A percentile compares a stretch with the other conserved stretches of the same genome.
Conservation (phyloP, 2,797 vertebrate genomes). For the Pitangus sulphuratus region DNA sequence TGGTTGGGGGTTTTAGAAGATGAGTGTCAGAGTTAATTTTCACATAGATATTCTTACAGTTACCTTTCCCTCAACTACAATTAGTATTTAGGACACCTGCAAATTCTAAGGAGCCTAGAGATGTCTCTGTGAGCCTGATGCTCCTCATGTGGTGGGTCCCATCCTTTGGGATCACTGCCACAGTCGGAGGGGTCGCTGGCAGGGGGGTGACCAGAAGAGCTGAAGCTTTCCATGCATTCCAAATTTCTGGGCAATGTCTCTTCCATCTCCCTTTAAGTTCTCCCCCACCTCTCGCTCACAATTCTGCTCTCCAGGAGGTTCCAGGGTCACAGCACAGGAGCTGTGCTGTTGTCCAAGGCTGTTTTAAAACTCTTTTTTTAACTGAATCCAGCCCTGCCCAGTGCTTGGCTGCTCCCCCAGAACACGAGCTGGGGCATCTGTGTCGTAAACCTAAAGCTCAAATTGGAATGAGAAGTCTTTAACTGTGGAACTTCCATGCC, state of each 20-base stretch:
- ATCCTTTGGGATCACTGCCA: background rate
- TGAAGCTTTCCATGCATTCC: background rate
- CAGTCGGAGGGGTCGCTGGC: fast-evolving
- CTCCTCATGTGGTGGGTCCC: background rate
- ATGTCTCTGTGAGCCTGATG: background rate
- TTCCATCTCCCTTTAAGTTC: background rate
- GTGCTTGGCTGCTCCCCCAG: background rate
- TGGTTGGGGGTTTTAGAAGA: background rate
- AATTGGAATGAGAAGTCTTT: background rate
- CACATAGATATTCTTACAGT: background rate
- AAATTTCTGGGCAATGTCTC: background rate
- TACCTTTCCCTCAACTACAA: background rate
- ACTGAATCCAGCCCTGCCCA: background rate
- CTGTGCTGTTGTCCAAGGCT: background rate
- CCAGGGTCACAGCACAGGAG: background rate
- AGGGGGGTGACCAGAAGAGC: background rate
- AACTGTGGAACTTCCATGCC: background rate
- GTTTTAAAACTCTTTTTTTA: background rate
- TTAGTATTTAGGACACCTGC: background rate
- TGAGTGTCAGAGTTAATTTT: background rate
- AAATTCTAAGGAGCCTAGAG: background rate
- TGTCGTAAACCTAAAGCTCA: background rate
- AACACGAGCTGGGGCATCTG: background rate
- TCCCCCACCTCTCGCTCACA: background rate
- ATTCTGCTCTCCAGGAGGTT: background rate